Percentiles rank a stretch among this genome's conserved stretches.
Conservation (phyloP, 92 coral and sea anemone species). For the Siderastrea siderea region DNA sequence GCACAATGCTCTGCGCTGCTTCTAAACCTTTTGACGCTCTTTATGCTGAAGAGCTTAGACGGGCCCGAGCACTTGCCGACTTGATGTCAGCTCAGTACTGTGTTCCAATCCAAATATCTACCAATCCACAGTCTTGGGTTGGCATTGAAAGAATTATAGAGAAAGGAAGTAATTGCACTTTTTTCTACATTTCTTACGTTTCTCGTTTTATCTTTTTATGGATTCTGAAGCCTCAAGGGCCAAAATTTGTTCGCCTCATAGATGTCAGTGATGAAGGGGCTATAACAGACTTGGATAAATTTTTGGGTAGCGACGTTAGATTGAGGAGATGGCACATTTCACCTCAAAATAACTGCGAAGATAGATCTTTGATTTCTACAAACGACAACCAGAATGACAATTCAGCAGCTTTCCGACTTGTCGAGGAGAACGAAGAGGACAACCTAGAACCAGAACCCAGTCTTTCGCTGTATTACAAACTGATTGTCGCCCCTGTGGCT, state of each 20-base stretch:
- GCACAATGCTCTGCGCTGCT: background rate
- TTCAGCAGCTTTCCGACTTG: background rate
- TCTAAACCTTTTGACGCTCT: background rate
- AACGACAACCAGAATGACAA: no score
- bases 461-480: background rate
- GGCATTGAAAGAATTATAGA: background rate
- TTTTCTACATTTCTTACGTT: background rate
- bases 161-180: background rate
- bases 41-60: background rate
- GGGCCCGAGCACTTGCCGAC: background rate
- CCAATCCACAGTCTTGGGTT: background rate
- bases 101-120: background rate
- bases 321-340: background rate
- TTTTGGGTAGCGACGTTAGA: background rate
- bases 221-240: background rate
- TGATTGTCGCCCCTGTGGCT: conserved; percentile 2
- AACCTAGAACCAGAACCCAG: background rate
- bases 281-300: background rate
- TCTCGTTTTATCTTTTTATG: background rate
- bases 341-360: background rate
- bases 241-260: background rate
- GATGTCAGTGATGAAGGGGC: background rate
- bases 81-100: conserved; percentile 10
- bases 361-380: background rate
- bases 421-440: background rate